Base-by-base conservation (phyloP, 2,888 invertebrate genomes). In the Microctonus hyperodae region DNA sequence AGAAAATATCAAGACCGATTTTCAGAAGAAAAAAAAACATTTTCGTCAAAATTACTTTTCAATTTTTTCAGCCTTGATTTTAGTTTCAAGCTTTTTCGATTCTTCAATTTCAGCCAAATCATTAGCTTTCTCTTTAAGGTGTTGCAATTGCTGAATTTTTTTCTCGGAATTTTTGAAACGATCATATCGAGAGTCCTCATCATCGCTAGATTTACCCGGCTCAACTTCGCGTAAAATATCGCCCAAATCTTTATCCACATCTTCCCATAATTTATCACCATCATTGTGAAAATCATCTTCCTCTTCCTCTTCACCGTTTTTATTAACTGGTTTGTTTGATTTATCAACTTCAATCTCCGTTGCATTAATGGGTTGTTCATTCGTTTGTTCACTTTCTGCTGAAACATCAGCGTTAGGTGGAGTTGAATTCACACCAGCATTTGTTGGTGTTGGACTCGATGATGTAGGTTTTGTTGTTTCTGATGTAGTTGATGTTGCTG, bases 201-300 rank as follows among this genome's bases (percentile, higher is more conserved):
- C 90, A 72, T 89, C 90, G 51, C 89, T 90, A 2, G 86, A 86
- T 67, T 87, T 87, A 0, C 90, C 88, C 0, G 86, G 85, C 72
- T 90, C 90, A 31, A 88, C 90, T 65, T 83, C 81, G 13, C 91
- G 88, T 37, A 93, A 84, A 63, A 93, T 86, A 77, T 92, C 92
- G 5, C 92, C 92, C 69, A 93, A 86, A 81, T 92, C 92, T 79
- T 93, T 93, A 80, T 93, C 92, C 33, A 93, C 92, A 81, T 92
- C 92, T 28, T 91, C 92, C 93, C 93, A 93, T 65, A 92, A 78
- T 77, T 92, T 91, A 75, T 92, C 92, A 74, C 90, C 90, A 9
- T 80, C 80, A 7, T 72, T 78, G 1, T 69, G 74, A 58, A 75
- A 79, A 48, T 82, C 88, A 33, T 85, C 84, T 11, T 79, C 78